These are phyloP conservation scores for Aphidius ervi DNA, from an alignment of 1,140 invertebrate species.

Conservation along the genomic window DNA sequence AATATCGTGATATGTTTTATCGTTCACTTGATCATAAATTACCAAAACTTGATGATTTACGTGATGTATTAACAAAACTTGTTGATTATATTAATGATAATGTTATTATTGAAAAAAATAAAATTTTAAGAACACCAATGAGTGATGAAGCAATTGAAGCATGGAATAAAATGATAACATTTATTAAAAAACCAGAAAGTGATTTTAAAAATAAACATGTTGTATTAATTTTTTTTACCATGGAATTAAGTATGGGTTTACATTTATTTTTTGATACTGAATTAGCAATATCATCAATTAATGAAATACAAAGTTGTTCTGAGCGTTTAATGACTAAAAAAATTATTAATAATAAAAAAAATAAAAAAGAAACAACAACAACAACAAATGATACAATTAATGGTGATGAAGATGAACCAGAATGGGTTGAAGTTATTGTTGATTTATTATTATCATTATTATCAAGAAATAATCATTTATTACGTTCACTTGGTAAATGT, in stretches of 20 bases:
- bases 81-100: slow-evolving; percentile 55
- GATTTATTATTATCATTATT: slow-evolving; percentile 72
- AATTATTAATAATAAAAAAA: slow-evolving; percentile 31
- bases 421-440: slow-evolving; percentile 75
- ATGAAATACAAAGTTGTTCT: slow-evolving; percentile 67
- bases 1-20: slow-evolving; percentile 61
- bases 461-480: slow-evolving; percentile 64
- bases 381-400: slow-evolving; percentile 30
- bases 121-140: slow-evolving; percentile 50
- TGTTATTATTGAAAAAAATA: slow-evolving; percentile 48
- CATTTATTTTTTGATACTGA: slow-evolving; percentile 67
- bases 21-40: slow-evolving; percentile 61
- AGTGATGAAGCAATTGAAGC: slow-evolving; percentile 54
- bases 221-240: slow-evolving; percentile 58
- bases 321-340: slow-evolving; percentile 55
- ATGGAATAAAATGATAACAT: slow-evolving; percentile 59
- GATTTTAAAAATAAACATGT: slow-evolving; percentile 38
- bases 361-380: slow-evolving; percentile 16
- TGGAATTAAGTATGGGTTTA: slow-evolving; percentile 67
- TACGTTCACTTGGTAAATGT: slow-evolving; percentile 64
- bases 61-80: slow-evolving; percentile 56
- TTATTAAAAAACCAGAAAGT: slow-evolving; percentile 50
- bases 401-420: slow-evolving; percentile 55
- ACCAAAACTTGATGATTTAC: slow-evolving; percentile 58
- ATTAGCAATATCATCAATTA: slow-evolving; percentile 62